Evolutionary conservation across 2,888 invertebrate species (phyloP), one percentile per base, ranked within the genome.

Genomic region (Ennomos fuscantarius): DNA sequence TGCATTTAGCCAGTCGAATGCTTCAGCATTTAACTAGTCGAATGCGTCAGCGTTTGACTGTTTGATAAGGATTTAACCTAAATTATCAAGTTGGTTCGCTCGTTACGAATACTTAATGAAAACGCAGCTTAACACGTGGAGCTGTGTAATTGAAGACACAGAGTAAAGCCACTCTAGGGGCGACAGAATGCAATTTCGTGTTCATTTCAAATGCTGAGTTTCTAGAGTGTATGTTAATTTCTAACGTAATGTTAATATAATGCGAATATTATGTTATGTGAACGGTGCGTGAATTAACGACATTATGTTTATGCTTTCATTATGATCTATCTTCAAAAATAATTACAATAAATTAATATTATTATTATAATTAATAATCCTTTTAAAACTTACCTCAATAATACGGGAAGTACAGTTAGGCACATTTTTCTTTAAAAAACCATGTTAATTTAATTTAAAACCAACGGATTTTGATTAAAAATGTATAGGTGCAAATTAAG

Each of bases 111-210:
- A 35, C 11, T 13, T 10, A 36, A 53, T n/a, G 37, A 54, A 49
- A 49, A 45, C 44, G 13, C 15, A 1, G 44, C 52, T 59, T 59
- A 59, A 41, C 44, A 60, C 40, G 63, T 57, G 53, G 59, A 66
- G 53, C 37, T 66, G 57, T 63, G 63, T 66, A 66, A 66, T 66
- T 62, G 60, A 61, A 66, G 64, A 65, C 52, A 55, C 31, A 54
- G 45, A 59, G 60, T 57, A 62, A 64, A 66, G 62, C 66, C 66
- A 66, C 66, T 64, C 59, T 56, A 47, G 55, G 54, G 41, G 55
- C 53, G 55, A 58, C 48, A 60, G 55, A 64, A 64, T 59, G 54
- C 56, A 62, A 62, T 66, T 60, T 60, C 58, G 15, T 35, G 46
- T 60, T 52, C 62, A 66, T 66, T 66, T 51, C 56, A 45, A 46